These are phyloP conservation scores for Monoplex corrugatus DNA, from an alignment of 2,888 invertebrate species.

Conservation along the genomic window DNA sequence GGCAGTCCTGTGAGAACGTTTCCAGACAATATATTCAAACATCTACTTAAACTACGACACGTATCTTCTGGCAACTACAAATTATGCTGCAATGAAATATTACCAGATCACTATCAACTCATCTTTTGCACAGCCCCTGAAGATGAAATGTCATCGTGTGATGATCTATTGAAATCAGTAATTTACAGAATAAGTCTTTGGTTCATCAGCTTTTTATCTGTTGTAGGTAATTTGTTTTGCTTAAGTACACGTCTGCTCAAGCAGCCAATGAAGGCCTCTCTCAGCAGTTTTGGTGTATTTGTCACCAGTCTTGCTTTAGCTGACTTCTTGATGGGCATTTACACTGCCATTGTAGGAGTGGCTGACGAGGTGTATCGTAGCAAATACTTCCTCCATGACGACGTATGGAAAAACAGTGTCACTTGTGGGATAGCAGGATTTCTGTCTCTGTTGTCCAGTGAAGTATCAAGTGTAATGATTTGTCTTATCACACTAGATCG, in stretches of 20 bases:
- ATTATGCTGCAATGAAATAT: not conserved
- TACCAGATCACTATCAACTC: not conserved
- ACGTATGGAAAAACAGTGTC: too few species aligned
- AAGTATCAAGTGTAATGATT: too few species aligned
- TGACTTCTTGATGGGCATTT: not conserved
- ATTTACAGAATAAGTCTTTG: not conserved
- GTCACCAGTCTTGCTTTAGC: not conserved
- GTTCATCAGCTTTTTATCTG: not conserved
- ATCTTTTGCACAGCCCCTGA: not conserved
- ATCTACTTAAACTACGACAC: not conserved
- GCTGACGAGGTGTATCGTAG: too few species aligned
- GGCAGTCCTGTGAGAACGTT: not conserved
- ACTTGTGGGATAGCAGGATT: too few species aligned
- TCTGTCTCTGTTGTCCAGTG: too few species aligned
- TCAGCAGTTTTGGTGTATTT: not conserved
- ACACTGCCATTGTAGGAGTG: too few species aligned
- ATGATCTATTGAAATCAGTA: not conserved
- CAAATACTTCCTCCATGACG: too few species aligned
- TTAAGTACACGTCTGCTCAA: not conserved
- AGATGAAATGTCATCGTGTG: not conserved
- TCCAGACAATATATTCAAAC: not conserved
- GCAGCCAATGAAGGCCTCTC: not conserved
- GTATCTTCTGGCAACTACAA: not conserved
- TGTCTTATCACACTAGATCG: too few species aligned
- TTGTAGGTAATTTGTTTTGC: not conserved